Base-by-base conservation (phyloP, 2,888 invertebrate species). In the Apamea crenata region DNA sequence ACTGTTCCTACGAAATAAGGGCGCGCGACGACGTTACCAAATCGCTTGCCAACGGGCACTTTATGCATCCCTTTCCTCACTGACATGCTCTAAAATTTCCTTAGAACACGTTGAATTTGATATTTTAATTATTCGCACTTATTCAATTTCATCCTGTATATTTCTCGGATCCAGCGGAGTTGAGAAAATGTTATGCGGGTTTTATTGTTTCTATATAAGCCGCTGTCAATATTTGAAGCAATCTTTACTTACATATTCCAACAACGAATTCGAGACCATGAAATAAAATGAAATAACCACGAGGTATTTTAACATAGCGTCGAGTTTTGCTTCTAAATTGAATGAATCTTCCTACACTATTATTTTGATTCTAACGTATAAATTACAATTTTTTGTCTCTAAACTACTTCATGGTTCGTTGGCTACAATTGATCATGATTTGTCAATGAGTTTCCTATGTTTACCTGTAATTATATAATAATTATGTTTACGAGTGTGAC, bases 231-330 rank as follows among this genome's bases (percentile, higher is more conserved):
- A 50, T 74, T 74, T 50, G 21, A 73, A 50, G 18, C 29, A 50
- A 78, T n/a, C 16, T 53, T 56, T 72, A 83, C 71, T 79, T 70
- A 85, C 84, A 70, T 59, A 71, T 14, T 85, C 80, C 32, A 77
- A 71, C 10, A 67, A 18, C 14, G 74, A 75, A 1, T 73, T 63
- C 14, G 70, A 66, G 10, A 36, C 12, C 8, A 74, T 68, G 18
- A 78, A 47, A 77, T 50, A 74, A 61, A 83, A 70, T 61, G 40
- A 71, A 68, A 85, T 68, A 65, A 65, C 18, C 21, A 74, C n/a
- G 3, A 87, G 4, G 78, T 76, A 87, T 76, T 77, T 85, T 29
- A 80, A 65, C 85, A 85, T 85, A 21, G 40, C 29, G 71, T 70
- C 47, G n/a, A 32, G 18, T 40, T 67, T 40, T 32, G 44, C 10